Percentiles rank a stretch among this genome's conserved stretches.
phyloP scores from a whole-genome alignment of 2,888 invertebrate species.

The Sinelater perroti region DNA sequence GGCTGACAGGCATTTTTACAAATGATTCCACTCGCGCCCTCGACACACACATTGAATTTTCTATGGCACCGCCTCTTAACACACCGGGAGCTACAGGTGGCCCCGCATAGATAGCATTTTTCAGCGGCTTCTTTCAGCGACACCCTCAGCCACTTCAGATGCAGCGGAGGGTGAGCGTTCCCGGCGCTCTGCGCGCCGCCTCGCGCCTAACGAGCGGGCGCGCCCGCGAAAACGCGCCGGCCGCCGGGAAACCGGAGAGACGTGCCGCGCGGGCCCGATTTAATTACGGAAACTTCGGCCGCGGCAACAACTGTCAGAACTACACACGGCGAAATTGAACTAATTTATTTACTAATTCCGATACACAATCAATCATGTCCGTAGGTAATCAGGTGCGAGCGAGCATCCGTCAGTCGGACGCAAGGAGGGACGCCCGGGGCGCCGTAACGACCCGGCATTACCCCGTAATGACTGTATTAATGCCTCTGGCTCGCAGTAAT shows the following conservation, averaged over 20 bases:
- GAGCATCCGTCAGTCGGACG: slow-evolving; percentile 53
- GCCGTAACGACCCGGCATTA: slow-evolving; percentile 49
- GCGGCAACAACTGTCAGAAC: slow-evolving; percentile 33
- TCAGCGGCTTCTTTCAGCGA: slow-evolving; percentile 54
- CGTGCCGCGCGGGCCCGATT: slow-evolving; percentile 6
- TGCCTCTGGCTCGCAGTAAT: slow-evolving; percentile 56
- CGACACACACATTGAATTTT: slow-evolving; percentile 51
- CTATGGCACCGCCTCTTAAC: slow-evolving; percentile 46
- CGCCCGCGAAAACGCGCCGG: no score
- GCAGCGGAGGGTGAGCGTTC: slow-evolving; percentile 42
- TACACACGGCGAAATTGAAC: slow-evolving; percentile 47
- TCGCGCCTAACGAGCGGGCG: no score
- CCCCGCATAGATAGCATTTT: slow-evolving; percentile 57
- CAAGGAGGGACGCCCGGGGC: slow-evolving; percentile 42
- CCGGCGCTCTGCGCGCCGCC: slow-evolving; percentile 2
- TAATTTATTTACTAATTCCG: slow-evolving; percentile 48
- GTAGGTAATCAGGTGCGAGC: slow-evolving; percentile 56
- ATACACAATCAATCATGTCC: slow-evolving; percentile 55
- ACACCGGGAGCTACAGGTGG: slow-evolving; percentile 55
- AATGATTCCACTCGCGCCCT: slow-evolving; percentile 56
- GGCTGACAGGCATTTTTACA: slow-evolving; percentile 59
- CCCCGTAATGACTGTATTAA: slow-evolving; percentile 57
- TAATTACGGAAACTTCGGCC: slow-evolving; percentile 25
- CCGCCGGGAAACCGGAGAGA: not conserved
- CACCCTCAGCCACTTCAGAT: slow-evolving; percentile 49